Conservation (phyloP, 2,113 vertebrate genomes). For the Microcebus jonahi region DNA sequence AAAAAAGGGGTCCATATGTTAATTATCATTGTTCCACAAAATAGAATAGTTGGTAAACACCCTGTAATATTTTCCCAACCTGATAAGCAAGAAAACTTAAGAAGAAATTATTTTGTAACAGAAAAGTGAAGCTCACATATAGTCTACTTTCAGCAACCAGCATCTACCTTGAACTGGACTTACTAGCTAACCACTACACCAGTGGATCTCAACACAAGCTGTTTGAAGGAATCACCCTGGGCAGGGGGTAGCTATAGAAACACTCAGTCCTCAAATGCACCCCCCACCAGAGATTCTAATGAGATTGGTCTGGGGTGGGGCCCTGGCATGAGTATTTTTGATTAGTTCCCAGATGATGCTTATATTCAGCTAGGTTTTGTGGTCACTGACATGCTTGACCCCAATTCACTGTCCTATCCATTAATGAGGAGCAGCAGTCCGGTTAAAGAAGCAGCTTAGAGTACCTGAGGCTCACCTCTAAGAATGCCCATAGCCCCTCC, state of each 20-base stretch:
- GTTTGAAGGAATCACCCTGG: not conserved
- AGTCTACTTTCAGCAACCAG: not conserved
- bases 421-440: not conserved
- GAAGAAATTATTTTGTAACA: slow-evolving; percentile 28
- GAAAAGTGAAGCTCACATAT: not conserved
- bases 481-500: not conserved
- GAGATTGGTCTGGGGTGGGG: not conserved
- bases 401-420: not conserved
- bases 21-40: not conserved
- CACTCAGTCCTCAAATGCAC: not conserved
- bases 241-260: not conserved
- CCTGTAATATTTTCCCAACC: not conserved
- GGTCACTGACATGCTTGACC: not conserved
- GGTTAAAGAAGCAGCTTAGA: not conserved
- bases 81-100: slow-evolving; percentile 28
- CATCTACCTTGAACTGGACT: not conserved
- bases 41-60: not conserved
- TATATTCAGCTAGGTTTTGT: not conserved
- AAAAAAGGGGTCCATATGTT: not conserved
- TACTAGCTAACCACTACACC: not conserved
- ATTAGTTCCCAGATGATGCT: not conserved
- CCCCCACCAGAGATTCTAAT: not conserved
- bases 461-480: not conserved
- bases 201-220: not conserved
- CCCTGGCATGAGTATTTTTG: not conserved